Evolutionary conservation across 2,888 invertebrate genomes (phyloP), one percentile per base, ranked within the genome.

Genomic region (Drosophila eohydei): DNA sequence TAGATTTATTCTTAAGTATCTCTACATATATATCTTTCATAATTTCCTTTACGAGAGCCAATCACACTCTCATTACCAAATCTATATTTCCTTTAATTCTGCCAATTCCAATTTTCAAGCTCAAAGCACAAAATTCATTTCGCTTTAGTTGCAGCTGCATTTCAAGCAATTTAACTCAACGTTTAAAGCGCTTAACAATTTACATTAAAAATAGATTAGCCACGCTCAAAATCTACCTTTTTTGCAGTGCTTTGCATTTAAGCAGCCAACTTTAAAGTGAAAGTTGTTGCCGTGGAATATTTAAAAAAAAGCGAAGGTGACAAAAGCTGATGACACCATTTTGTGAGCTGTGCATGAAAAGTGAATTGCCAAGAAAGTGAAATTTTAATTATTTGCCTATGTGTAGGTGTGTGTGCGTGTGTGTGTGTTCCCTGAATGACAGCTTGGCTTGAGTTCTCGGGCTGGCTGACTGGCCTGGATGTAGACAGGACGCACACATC

Each of bases 341-440:
- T 78, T 71, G 57, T 70, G 60, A 48, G 52, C 63, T 60, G 65
- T 59, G 69, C 63, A 67, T 71, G 78, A 84, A 88, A 90, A 90
- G 85, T 90, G 88, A 88, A 80, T 81, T 87, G 88, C 78, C 71
- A 84, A 85, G 89, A 90, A 91, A 90, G 90, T 89, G 90, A 90
- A 90, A 89, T 88, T 88, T 88, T 90, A 90, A 90, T 90, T 90
- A 90, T 90, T 81, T 86, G 89, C 87, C 70, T 60, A 73, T 71
- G 77, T 62, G 56, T 55, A 38, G 28, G 38, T 38, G 55, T 58
- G 54, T 56, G 48, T 59, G 61, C 9, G 16, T 16, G 48, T 52
- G 80, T 52, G 52, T 43, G 32, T 59, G 43, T 73, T 84, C 68
- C 80, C 80, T 89, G 85, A 89, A 89, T 85, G 89, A 82, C 80